Base-by-base conservation (phyloP, 2,888 invertebrate species). In the Macrosoma leucophasiata region DNA sequence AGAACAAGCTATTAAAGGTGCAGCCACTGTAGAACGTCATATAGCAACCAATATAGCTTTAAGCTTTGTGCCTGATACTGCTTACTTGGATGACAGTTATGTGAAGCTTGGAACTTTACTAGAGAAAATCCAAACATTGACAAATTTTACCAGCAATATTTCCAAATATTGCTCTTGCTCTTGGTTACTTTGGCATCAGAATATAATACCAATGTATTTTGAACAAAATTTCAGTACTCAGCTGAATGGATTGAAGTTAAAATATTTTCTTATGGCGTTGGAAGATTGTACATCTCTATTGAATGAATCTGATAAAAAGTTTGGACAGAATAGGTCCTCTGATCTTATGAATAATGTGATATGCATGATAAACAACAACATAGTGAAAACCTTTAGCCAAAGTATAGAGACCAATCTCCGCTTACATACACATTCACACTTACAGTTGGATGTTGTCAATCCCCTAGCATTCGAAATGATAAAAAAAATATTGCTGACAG, bases 361-460 rank as follows among this genome's bases (percentile, higher is more conserved):
- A 48, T 64, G 61, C 25, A 69, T 85, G 36, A 74, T 91, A 21
- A 79, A 87, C 31, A 84, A 84, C 29, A 84, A 86, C 54, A 76
- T 92, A 26, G 68, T 92, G 14, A 86, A 89, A 47, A 92, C 91
- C 21, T 77, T 96, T 15, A 95, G 96, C 62, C 91, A 92, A 52
- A 90, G 92, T 55, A 91, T 98, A 44, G 99, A 99, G 81, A 96
- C 93, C 0, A 95, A 96, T 69, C 85, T 99, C 30, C 89, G 99
- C 11, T 79, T 98, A 15, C 95, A 96, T 54, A 96, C 95, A 22
- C 96, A 98, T 73, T 90, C 94, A 0, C 97, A 97, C 75, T 85
- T 98, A 20, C 93, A 96, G 55, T 62, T 92, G 13, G 90, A 91
- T 48, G 87, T 89, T 2, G 78, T 86, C 5, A 91, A 91, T 66